phyloP scores from a whole-genome alignment of 2,113 vertebrate genomes.

The Tachuris rubrigastra region DNA sequence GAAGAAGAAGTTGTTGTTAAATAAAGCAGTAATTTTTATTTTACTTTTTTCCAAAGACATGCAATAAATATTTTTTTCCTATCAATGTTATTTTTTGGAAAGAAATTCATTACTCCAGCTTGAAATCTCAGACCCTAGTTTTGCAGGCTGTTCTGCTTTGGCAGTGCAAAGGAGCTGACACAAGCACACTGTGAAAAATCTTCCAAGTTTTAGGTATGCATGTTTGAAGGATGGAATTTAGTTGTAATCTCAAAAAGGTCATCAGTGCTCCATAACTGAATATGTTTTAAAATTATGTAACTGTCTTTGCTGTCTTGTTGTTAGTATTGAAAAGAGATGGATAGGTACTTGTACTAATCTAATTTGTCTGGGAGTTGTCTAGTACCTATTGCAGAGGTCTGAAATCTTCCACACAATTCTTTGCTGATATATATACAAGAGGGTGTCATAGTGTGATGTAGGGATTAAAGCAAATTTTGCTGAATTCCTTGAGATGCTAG shows the following conservation, averaged over 20 bases:
- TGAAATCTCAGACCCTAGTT: neutral
- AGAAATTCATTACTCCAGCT: neutral
- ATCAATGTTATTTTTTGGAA: neutral
- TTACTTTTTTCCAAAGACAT: no score
- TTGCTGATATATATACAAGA: neutral
- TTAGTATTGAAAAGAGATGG: slow-evolving; percentile 2
- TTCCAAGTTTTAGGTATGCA: neutral
- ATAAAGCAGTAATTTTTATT: no score
- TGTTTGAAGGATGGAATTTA: neutral
- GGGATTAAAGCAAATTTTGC: neutral
- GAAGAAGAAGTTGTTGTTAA: neutral
- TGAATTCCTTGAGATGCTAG: neutral
- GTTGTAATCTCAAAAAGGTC: neutral
- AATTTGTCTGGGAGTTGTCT: neutral
- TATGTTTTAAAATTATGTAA: neutral
- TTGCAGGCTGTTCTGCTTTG: neutral
- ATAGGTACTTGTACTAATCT: neutral
- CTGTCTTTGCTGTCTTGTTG: neutral
- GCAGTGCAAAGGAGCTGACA: neutral
- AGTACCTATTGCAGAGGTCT: neutral
- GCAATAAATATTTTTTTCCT: neutral
- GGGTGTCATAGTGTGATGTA: neutral
- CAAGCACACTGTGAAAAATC: neutral
- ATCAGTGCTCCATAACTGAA: neutral
- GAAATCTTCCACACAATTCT: neutral